These are phyloP conservation scores for Coregonus ussuriensis DNA, from an alignment of 2,797 vertebrate genomes.

Conservation along the genomic window DNA sequence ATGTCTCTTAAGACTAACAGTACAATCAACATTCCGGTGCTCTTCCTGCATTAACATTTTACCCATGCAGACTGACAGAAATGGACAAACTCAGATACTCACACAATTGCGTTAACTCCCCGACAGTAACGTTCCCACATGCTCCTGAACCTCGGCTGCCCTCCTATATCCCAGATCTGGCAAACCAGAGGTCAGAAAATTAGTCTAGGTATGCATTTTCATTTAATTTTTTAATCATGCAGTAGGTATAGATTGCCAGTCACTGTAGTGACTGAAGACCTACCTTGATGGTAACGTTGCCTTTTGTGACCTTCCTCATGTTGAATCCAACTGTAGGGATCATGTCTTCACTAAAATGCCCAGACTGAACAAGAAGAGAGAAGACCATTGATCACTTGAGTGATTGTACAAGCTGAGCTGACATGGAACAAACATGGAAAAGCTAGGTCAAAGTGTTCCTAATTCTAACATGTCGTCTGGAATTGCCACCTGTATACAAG, in stretches of 20 bases:
- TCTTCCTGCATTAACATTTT: not conserved
- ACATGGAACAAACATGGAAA: too few relatives aligned
- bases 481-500: too few relatives aligned
- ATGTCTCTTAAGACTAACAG: not conserved
- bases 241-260: not conserved
- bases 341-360: constrained; percentile 99
- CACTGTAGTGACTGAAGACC: not conserved
- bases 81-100: constrained; percentile 62
- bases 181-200: constrained; percentile 15
- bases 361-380: constrained; percentile 80
- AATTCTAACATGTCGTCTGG: too few relatives aligned
- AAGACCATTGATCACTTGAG: not conserved
- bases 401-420: not conserved
- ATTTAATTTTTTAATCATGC: too few relatives aligned
- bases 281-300: constrained; percentile 99
- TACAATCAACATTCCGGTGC: not conserved
- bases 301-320: constrained; percentile 98
- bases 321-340: constrained; percentile 99
- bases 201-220: not conserved
- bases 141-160: constrained; percentile 97
- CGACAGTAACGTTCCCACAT: constrained; percentile 99
- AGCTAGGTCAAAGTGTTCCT: too few relatives aligned
- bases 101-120: constrained; percentile 98
- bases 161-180: constrained; percentile 99
- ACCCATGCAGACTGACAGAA: not conserved